Percentiles rank a stretch among this genome's conserved stretches.
Conservation (phyloP, 2,888 invertebrate genomes). For the Notodonta dromedarius region DNA sequence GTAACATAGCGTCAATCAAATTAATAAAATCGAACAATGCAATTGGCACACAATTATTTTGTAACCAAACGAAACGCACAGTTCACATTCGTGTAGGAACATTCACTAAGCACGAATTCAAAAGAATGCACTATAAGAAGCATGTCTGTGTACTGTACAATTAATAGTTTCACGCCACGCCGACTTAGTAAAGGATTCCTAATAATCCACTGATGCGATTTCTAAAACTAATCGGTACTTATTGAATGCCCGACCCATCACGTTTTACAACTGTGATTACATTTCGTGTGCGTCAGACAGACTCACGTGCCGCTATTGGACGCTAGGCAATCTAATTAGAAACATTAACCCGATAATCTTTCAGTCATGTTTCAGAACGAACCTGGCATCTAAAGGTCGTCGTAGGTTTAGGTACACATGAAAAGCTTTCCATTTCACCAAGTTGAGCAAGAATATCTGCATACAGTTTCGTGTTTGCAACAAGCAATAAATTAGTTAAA, state of each 20-base stretch:
- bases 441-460: not conserved
- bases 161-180: not conserved
- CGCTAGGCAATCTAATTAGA: slow-evolving; percentile 50
- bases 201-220: slow-evolving; percentile 21
- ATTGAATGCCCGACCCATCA: slow-evolving; percentile 47
- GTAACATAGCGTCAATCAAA: slow-evolving; percentile 23
- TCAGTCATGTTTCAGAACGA: slow-evolving; percentile 21
- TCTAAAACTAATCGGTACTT: slow-evolving; percentile 40
- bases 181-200: slow-evolving; percentile 12
- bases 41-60: slow-evolving; percentile 40
- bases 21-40: slow-evolving; percentile 43
- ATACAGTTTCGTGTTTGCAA: slow-evolving; percentile 18
- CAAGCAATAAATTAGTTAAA: slow-evolving; percentile 50
- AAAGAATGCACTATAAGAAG: not conserved
- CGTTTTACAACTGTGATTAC: slow-evolving; percentile 41
- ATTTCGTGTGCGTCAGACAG: slow-evolving; percentile 34
- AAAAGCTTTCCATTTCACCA: not conserved
- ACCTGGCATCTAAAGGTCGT: slow-evolving; percentile 39
- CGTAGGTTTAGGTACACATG: not conserved
- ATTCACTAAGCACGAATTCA: slow-evolving; percentile 4
- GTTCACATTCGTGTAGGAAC: slow-evolving; percentile 27
- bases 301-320: slow-evolving; percentile 48
- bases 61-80: slow-evolving; percentile 20
- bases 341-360: slow-evolving; percentile 37
- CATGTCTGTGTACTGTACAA: not conserved